These are phyloP conservation scores for Cosmia trapezina DNA, from an alignment of 2,888 invertebrate genomes.

Conservation along the genomic window DNA sequence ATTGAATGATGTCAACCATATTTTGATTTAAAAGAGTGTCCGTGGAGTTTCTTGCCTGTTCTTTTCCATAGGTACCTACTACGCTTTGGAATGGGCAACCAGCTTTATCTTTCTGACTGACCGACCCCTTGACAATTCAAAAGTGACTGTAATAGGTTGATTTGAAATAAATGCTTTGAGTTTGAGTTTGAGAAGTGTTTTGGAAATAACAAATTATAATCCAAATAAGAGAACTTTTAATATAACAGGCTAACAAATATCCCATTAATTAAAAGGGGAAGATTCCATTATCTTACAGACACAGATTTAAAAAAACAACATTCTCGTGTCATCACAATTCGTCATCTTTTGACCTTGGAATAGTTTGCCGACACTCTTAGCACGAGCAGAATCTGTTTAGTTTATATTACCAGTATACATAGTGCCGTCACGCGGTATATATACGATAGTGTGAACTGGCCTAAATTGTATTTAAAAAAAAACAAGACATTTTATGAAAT, in stretches of 20 bases:
- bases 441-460: not conserved
- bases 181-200: too few species aligned
- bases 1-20: too few species aligned
- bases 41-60: too few species aligned
- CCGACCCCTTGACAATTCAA: too few species aligned
- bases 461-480: not conserved
- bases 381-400: slow-evolving; percentile 1
- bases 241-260: not conserved
- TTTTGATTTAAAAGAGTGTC: too few species aligned
- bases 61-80: too few species aligned
- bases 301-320: slow-evolving; percentile 6
- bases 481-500: not conserved
- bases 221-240: not conserved
- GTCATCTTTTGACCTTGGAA: slow-evolving; percentile 45
- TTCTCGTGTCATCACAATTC: slow-evolving; percentile 22
- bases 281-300: slow-evolving; percentile 20
- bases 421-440: slow-evolving; percentile 4
- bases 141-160: too few species aligned
- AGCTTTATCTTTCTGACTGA: too few species aligned
- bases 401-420: slow-evolving; percentile 4
- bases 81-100: too few species aligned
- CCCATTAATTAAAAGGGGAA: not conserved
- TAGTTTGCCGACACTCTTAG: slow-evolving; percentile 40
- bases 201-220: too few species aligned
- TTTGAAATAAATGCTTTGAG: too few species aligned